A percentile compares a stretch with the other conserved stretches of the same genome.
These are phyloP conservation scores for Nipponia nippon DNA, from an alignment of 2,113 vertebrate genomes.

Conservation along the genomic window DNA sequence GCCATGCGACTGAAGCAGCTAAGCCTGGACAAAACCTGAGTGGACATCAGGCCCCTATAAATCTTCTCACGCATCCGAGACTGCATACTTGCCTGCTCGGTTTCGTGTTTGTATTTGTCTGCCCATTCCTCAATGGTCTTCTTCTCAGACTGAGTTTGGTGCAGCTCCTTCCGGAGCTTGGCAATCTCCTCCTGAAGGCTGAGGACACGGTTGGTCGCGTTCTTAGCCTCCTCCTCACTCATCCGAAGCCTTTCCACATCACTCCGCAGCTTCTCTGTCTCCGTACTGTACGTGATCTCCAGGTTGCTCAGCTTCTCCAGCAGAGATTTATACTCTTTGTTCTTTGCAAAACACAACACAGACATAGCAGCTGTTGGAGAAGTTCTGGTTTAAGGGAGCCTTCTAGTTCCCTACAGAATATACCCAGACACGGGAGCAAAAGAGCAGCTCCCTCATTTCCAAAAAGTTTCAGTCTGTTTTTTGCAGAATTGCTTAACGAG, in stretches of 20 bases:
- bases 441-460: neutral
- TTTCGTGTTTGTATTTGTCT: constrained; percentile 87
- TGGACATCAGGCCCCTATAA: neutral
- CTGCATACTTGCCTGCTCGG: constrained; percentile 79
- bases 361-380: neutral
- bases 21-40: neutral
- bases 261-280: constrained; percentile 84
- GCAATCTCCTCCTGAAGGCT: constrained; percentile 90
- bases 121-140: constrained; percentile 90
- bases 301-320: constrained; percentile 81
- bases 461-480: neutral
- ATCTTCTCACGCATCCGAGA: neutral
- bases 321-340: constrained; percentile 84
- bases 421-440: neutral
- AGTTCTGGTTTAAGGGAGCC: neutral
- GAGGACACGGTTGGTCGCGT: constrained; percentile 79
- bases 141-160: constrained; percentile 87
- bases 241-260: constrained; percentile 85
- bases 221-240: constrained; percentile 88
- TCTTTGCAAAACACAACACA: constrained; percentile 69
- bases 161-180: constrained; percentile 86
- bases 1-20: neutral
- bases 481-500: neutral
- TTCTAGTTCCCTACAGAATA: neutral
- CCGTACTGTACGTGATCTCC: constrained; percentile 77